A percentile compares a stretch with the other conserved stretches of the same genome.
Evolutionary conservation across 2,797 vertebrate genomes (phyloP).

Genomic region (Leucoraja ocellata): DNA sequence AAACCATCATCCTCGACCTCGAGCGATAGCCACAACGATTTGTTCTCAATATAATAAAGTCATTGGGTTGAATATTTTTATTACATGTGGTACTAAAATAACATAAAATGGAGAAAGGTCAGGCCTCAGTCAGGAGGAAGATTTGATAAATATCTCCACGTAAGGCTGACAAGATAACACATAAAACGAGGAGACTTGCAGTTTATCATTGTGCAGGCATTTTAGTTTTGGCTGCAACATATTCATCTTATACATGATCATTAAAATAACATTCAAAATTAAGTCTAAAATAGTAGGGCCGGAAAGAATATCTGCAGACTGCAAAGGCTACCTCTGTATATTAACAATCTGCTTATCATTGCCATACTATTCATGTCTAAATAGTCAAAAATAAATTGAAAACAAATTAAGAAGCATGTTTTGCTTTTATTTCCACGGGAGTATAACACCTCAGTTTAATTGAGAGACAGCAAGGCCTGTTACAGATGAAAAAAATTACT

Average conservation of each 20-base stretch:
- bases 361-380: neutral
- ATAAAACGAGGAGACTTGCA: neutral
- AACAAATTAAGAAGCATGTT: constrained; percentile 18
- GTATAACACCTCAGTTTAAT: neutral
- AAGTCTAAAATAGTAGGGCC: neutral
- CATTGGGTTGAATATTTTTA: neutral
- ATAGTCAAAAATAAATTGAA: neutral
- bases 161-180: constrained; percentile 10
- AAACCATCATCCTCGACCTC: no score
- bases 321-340: neutral
- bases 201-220: neutral
- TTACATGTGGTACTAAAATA: neutral
- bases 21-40: no score
- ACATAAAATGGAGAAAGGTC: neutral
- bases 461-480: neutral
- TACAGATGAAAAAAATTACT: constrained; percentile 22
- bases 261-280: neutral
- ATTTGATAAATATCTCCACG: constrained; percentile 1
- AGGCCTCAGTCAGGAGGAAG: neutral
- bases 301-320: neutral
- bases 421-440: constrained; percentile 13
- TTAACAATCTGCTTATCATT: neutral
- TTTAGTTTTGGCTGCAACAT: neutral
- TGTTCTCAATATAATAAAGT: neutral
- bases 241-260: neutral